phyloP scores from a whole-genome alignment of 92 coral and sea anemone genomes.

The Hydrozoanthus gracilis region DNA sequence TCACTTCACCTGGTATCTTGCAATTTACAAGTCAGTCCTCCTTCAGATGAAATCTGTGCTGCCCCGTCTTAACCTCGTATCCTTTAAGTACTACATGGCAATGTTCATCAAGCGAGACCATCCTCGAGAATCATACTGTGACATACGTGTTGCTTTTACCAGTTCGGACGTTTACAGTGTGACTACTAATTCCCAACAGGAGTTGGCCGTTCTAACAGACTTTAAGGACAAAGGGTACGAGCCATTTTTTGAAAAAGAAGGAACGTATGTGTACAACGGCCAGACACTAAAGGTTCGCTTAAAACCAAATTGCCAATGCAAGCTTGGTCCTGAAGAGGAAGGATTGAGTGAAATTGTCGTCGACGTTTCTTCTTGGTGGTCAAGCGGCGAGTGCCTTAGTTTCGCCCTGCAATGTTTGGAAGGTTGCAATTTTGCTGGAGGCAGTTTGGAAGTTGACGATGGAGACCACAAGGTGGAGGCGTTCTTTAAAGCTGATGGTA shows the following conservation, averaged over 20 bases:
- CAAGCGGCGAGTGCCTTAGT: neutral
- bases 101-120: neutral
- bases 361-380: no score
- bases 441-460: no score
- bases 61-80: neutral
- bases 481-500: no score
- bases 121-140: neutral
- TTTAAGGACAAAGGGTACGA: neutral
- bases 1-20: neutral
- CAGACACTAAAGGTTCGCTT: no score
- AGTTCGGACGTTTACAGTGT: constrained; percentile 12
- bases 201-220: neutral
- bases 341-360: neutral
- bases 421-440: no score
- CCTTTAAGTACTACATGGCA: neutral
- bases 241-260: neutral
- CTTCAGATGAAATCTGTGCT: neutral
- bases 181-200: neutral
- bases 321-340: neutral
- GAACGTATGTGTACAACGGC: neutral
- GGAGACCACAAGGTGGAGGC: no score
- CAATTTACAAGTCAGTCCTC: neutral
- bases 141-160: neutral
- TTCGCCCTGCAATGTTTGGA: neutral
- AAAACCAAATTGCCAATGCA: neutral